These are phyloP conservation scores for Saiga tatarica DNA, from an alignment of 2,113 vertebrate genomes.

Conservation along the genomic window DNA sequence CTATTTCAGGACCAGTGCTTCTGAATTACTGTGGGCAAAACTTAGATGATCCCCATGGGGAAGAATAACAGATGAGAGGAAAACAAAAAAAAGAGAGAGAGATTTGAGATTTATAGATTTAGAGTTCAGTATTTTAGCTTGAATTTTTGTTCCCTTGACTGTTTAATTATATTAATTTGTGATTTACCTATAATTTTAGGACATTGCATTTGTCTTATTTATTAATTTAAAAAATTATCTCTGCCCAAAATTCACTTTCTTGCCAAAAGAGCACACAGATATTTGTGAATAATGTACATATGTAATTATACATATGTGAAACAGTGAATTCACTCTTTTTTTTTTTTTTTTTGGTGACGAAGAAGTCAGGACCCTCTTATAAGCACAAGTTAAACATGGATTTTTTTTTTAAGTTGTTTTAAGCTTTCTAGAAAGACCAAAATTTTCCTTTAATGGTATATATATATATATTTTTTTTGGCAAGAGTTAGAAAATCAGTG, in stretches of 20 bases:
- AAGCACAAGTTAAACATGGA: not conserved
- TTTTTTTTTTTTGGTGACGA: not conserved
- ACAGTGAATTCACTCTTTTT: not conserved
- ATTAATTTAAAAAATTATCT: not conserved
- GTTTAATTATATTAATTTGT: not conserved
- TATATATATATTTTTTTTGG: not conserved
- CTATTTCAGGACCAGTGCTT: slow-evolving; percentile 64
- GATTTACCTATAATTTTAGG: not conserved
- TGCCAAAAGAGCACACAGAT: not conserved
- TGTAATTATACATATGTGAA: not conserved
- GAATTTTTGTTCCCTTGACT: slow-evolving; percentile 45
- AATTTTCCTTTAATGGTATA: not conserved
- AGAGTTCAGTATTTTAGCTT: slow-evolving; percentile 49
- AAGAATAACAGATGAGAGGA: slow-evolving; percentile 39
- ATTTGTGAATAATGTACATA: not conserved
- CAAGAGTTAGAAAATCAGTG: not conserved
- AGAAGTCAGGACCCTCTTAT: not conserved
- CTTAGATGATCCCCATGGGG: slow-evolving; percentile 47
- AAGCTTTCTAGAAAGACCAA: not conserved
- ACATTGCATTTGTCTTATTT: not conserved
- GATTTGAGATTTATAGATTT: slow-evolving; percentile 26
- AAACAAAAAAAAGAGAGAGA: not conserved
- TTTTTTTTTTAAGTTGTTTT: not conserved
- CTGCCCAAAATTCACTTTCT: not conserved
- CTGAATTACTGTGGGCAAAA: slow-evolving; percentile 74